phyloP scores from a whole-genome alignment of 2,888 invertebrate genomes.

The Acanthacorydalis orientalis region DNA sequence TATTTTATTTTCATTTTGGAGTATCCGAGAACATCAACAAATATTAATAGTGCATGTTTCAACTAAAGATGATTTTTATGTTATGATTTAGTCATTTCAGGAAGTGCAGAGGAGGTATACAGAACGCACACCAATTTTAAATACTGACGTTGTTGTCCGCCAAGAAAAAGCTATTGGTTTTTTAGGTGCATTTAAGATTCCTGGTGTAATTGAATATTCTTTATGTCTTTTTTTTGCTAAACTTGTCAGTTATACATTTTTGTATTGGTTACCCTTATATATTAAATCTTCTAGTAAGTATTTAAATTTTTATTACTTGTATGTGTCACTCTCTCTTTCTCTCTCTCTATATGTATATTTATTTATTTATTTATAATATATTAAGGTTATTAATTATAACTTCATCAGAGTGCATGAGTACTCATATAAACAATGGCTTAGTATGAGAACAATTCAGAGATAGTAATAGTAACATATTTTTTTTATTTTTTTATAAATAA shows the following conservation, averaged over 20 bases:
- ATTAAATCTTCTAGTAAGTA: slow-evolving; percentile 70
- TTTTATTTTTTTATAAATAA: no score
- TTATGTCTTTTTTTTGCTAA: slow-evolving; percentile 90
- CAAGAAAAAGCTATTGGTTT: slow-evolving; percentile 53
- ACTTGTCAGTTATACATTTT: slow-evolving; percentile 90
- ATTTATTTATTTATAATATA: no score
- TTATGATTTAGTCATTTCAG: background rate
- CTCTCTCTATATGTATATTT: no score
- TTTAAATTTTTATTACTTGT: no score
- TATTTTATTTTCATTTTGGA: no score
- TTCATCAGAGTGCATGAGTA: no score
- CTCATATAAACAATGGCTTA: no score
- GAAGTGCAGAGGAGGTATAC: slow-evolving; percentile 8
- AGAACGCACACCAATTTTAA: slow-evolving; percentile 22
- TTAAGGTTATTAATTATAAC: no score
- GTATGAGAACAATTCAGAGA: no score
- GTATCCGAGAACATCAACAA: slow-evolving; percentile 10
- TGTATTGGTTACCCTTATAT: slow-evolving; percentile 90
- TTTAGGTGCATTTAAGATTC: slow-evolving; percentile 61
- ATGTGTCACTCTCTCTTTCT: no score
- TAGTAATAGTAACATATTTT: no score
- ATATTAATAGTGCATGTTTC: slow-evolving; percentile 5
- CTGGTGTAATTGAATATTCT: slow-evolving; percentile 88
- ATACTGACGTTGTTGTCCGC: background rate
- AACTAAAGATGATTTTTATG: no score